Base-by-base conservation (phyloP, 2,888 invertebrate species). In the Heteromyza rotundicornis region DNA sequence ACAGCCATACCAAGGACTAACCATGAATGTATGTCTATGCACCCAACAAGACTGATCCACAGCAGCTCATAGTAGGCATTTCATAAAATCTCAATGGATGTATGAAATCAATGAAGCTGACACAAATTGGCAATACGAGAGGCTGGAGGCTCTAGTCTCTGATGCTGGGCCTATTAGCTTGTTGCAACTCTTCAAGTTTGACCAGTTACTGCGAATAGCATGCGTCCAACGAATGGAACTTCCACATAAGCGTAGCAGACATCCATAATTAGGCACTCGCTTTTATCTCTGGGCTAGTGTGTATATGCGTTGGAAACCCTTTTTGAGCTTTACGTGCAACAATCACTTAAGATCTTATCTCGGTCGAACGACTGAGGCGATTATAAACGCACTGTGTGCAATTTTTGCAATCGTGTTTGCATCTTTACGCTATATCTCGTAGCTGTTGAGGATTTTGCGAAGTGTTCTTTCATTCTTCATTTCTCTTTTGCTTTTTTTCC, bases 391-490 rank as follows among this genome's bases (percentile, higher is more conserved):
- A 76, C 74, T 75, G 76, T 70, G 70, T 72, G 75, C 74, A 74
- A 76, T 76, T 74, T 76, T 75, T 72, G 74, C 72, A 74, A 75
- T 75, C 76, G 74, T 76, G 74, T 76, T 74, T 75, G 74, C 74
- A 76, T 76, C 77, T 76, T 76, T 65, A 59, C 64, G 57, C n/a
- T 20, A 36, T 55, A 16, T 10, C n/a, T n/a, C 14, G 36, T 22
- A 7, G n/a, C 22, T 27, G 14, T 16, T 35, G 56, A 35, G 16
- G 23, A 57, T 47, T 57, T 19, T 47, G 16, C 24, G 14, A 12
- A 2, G 22, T 2, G 2, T 14, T 8, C 20, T 55, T 22, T n/a
- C n/a, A n/a, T n/a, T n/a, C n/a, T n/a, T n/a, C n/a, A n/a, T n/a
- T n/a, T n/a, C n/a, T n/a, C n/a, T n/a, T 17, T 27, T n/a, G n/a